phyloP scores from a whole-genome alignment of 2,888 invertebrate genomes.

The Nephrotoma appendiculata region DNA sequence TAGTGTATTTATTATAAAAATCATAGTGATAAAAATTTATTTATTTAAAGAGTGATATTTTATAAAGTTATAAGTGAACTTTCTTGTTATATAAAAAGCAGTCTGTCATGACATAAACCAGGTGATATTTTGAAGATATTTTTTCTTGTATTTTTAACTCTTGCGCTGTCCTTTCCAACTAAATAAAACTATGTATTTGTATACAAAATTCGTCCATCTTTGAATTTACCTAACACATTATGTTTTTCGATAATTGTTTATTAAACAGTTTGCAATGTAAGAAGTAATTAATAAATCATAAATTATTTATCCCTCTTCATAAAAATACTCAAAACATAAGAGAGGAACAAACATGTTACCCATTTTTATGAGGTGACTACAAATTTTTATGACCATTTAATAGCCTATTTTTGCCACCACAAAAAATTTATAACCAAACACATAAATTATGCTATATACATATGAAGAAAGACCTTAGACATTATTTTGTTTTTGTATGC shows the following conservation, averaged over 20 bases:
- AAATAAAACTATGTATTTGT: background rate
- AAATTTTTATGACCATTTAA: conserved; percentile 34
- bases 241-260: background rate
- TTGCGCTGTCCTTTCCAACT: background rate
- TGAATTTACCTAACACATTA: background rate
- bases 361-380: conserved; percentile 34
- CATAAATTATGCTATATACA: background rate
- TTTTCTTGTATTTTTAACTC: background rate
- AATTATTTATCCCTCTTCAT: background rate
- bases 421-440: background rate
- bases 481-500: background rate
- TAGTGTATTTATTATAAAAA: background rate
- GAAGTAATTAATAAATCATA: background rate
- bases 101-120: background rate
- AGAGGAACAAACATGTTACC: background rate
- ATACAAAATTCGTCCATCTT: background rate
- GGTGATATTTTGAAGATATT: background rate
- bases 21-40: background rate
- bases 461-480: background rate
- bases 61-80: background rate
- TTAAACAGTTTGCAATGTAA: background rate
- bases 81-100: background rate
- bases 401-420: conserved; percentile 19
- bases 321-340: background rate
- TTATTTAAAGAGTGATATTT: background rate